Evolutionary conservation across 2,888 invertebrate species (phyloP), one percentile per base, ranked within the genome.

Genomic region (Pheosia tremula): DNA sequence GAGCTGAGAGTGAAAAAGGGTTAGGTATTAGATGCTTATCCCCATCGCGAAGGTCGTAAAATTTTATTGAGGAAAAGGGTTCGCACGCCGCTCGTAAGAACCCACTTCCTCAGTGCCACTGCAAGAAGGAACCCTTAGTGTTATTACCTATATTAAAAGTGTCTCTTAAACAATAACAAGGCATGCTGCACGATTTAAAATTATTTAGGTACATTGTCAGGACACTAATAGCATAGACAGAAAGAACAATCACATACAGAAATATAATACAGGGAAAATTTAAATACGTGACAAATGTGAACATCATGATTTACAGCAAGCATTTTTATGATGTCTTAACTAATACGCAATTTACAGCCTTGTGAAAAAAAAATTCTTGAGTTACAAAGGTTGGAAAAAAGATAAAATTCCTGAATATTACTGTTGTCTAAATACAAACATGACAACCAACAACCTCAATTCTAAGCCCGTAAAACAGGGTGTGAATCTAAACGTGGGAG

Each of bases 391-490:
- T 47, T n/a, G 9, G n/a, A 47, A 45, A 47, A n/a, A 5, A 9
- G 9, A n/a, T 47, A 43, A 43, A 43, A 4, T 45, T 45, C 10
- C 4, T 45, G 4, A 47, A n/a, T 47, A 47, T 47, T 47, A n/a
- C 47, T n/a, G n/a, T 47, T 47, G 11, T 47, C 47, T 47, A 47
- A 67, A 63, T 64, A 62, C 66, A 71, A 74, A 67, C 64, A 45
- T 58, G 60, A 67, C 61, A 66, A 64, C 64, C 62, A 73, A 71
- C 64, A 67, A 67, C 66, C 74, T 74, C 71, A 74, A 57, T 62
- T 60, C 54, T 74, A 73, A 74, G 67, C 69, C 66, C 67, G 62
- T 52, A 63, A 57, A 72, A 74, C 66, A 74, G 72, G 69, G 60
- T 58, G 58, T 37, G 36, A 54, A 69, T 67, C 71, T 74, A 66